A percentile compares a stretch with the other conserved stretches of the same genome.
Evolutionary conservation across 2,888 invertebrate genomes (phyloP).

Genomic region (Rhodophaea formosa): DNA sequence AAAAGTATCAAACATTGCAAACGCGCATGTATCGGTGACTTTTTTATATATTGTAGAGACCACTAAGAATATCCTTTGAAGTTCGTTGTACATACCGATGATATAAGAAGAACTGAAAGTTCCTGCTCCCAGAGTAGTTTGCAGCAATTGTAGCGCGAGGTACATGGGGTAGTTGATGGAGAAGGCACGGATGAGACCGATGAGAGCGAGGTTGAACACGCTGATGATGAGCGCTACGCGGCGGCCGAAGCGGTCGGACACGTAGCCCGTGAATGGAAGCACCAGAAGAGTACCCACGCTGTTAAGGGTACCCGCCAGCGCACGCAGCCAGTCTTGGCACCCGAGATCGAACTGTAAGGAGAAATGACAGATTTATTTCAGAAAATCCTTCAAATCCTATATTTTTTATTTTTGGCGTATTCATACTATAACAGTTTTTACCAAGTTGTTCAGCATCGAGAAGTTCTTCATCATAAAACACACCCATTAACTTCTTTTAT

Average conservation of each 20-base stretch:
- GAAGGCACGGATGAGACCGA: slow-evolving; percentile 79
- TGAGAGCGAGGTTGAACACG: slow-evolving; percentile 62
- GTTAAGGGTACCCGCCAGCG: slow-evolving; percentile 86
- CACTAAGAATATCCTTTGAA: no score
- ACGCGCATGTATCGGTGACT: no score
- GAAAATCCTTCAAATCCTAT: background rate
- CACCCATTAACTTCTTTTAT: no score
- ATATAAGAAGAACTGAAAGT: slow-evolving; percentile 76
- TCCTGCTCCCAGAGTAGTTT: slow-evolving; percentile 76
- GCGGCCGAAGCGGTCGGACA: slow-evolving; percentile 84
- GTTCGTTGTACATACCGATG: no score
- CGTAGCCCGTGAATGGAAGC: slow-evolving; percentile 83
- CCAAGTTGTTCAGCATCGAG: no score
- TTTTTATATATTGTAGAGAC: no score
- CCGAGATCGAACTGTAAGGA: slow-evolving; percentile 82
- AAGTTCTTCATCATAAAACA: no score
- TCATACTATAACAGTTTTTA: no score
- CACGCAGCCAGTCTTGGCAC: slow-evolving; percentile 85
- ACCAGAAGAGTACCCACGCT: slow-evolving; percentile 86
- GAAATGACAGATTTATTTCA: background rate
- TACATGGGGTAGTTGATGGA: slow-evolving; percentile 50
- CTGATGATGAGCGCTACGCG: slow-evolving; percentile 71
- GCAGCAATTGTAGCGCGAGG: slow-evolving; percentile 72
- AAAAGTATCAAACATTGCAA: no score
- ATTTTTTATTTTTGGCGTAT: no score